Evolutionary conservation across 2,888 invertebrate genomes (phyloP).

Genomic region (Tetanocera ferruginea): DNA sequence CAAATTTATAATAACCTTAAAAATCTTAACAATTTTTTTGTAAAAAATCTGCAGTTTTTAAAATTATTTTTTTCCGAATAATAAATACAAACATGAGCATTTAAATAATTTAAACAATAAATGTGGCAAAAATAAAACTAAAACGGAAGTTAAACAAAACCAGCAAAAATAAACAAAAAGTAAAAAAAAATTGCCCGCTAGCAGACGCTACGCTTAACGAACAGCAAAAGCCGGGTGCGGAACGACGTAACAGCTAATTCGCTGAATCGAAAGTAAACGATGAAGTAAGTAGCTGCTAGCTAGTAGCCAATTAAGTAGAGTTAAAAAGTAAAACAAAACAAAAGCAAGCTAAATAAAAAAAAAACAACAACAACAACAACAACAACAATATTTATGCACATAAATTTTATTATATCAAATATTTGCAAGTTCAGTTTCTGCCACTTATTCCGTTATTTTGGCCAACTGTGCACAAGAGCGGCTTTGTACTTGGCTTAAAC

Average conservation of each 20-base stretch:
- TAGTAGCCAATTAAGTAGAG: not conserved
- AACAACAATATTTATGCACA: not conserved
- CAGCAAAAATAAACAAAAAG: not conserved
- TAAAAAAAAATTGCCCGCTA: not conserved
- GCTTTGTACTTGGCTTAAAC: not conserved
- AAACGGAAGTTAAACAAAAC: not conserved
- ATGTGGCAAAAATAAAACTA: not conserved
- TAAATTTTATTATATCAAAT: not conserved
- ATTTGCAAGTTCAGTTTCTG: not conserved
- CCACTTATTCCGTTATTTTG: too few relatives aligned
- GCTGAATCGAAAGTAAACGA: not conserved
- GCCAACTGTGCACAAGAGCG: not conserved
- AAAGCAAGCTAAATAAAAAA: too few relatives aligned
- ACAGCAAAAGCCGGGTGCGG: too few relatives aligned
- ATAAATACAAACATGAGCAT: not conserved
- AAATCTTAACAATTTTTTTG: not conserved
- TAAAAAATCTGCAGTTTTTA: not conserved
- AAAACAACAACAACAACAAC: too few relatives aligned
- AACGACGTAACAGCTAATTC: not conserved
- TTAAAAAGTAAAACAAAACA: not conserved
- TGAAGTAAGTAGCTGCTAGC: not conserved
- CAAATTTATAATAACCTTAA: not conserved
- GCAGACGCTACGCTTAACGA: not conserved
- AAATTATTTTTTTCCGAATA: not conserved
- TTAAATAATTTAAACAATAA: not conserved